phyloP scores from a whole-genome alignment of 2,797 vertebrate species.

The Sciurus carolinensis region DNA sequence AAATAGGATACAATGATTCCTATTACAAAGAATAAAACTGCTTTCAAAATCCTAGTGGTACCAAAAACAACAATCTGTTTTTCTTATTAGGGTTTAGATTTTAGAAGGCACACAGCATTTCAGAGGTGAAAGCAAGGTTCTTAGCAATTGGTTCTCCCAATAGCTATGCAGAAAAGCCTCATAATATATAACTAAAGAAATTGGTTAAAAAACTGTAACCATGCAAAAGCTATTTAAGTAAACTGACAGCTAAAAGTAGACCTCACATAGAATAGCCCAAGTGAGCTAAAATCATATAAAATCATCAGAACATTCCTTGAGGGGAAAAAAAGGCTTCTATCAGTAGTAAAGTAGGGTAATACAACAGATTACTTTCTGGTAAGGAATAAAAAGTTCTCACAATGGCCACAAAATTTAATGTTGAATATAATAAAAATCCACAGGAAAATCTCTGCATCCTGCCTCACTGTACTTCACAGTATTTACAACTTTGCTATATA shows the following conservation, averaged over 20 bases:
- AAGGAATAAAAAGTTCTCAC: not conserved
- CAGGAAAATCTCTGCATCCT: not conserved
- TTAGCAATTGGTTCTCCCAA: constrained; percentile 47
- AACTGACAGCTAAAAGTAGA: constrained; percentile 6
- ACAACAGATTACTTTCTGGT: not conserved
- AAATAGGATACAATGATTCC: constrained; percentile 1
- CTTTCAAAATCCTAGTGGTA: constrained; percentile 40
- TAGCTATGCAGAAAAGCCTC: constrained; percentile 57
- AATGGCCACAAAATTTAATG: not conserved
- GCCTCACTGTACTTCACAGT: not conserved
- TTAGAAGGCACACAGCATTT: constrained; percentile 6
- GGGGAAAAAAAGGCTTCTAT: not conserved
- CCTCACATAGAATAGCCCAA: not conserved
- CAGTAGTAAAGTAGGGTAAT: not conserved
- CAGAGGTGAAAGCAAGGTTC: constrained; percentile 30
- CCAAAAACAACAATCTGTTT: constrained; percentile 57
- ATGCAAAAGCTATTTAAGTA: constrained; percentile 45
- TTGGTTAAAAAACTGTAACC: not conserved
- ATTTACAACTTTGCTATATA: not conserved
- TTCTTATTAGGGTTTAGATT: constrained; percentile 34
- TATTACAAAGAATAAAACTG: constrained; percentile 57
- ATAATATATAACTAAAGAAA: constrained; percentile 57
- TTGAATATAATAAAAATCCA: not conserved
- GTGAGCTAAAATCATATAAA: not conserved
- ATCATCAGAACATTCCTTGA: not conserved